Evolutionary conservation across 23 tunicate species (phyloP).

Genomic region (Trididemnum clinides): DNA sequence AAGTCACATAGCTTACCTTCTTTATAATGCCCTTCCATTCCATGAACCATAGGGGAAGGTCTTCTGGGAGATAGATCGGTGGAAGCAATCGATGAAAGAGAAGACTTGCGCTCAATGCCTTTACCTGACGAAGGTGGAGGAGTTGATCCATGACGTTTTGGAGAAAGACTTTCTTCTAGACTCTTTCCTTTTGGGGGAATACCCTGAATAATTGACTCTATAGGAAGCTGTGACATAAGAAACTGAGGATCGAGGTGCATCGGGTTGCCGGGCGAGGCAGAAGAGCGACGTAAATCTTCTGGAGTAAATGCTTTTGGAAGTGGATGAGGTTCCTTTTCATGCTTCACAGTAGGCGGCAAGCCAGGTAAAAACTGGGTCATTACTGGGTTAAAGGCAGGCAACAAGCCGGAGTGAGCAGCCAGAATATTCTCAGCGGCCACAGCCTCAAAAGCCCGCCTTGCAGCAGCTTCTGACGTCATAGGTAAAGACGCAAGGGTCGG

Average conservation of each 20-base stretch:
- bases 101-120: conserved; percentile 11
- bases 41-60: conserved; percentile 7
- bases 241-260: background rate
- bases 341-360: background rate
- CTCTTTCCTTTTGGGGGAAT: background rate
- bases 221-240: background rate
- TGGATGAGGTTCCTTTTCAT: background rate
- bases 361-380: background rate
- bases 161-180: conserved; percentile 20
- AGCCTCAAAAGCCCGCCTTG: background rate
- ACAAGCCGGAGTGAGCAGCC: background rate
- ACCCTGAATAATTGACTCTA: background rate
- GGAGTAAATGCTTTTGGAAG: background rate
- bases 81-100: background rate
- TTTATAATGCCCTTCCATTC: conserved; percentile 10
- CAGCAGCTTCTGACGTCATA: background rate
- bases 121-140: conserved; percentile 24
- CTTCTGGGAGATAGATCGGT: background rate
- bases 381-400: background rate
- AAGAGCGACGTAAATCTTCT: background rate
- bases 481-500: background rate
- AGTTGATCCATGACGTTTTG: conserved; percentile 24
- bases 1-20: no score
- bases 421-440: background rate
- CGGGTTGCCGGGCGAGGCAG: background rate